Evolutionary conservation across 30 jellyfish, hydroid and myxozoan species (phyloP), one percentile per base, ranked within the genome.

Genomic region (Mastigias papua): DNA sequence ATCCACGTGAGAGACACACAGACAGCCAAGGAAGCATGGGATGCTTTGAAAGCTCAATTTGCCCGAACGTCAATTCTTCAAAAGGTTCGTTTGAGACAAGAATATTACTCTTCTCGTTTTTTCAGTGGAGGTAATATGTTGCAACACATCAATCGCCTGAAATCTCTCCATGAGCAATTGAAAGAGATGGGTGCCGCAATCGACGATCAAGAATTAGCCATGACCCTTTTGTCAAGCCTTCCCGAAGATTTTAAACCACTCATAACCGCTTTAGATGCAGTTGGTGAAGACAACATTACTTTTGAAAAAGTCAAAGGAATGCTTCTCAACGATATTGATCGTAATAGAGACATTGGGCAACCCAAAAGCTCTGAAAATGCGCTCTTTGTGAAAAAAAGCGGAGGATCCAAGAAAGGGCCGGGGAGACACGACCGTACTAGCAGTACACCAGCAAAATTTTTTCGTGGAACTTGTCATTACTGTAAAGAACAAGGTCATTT

Each of bases 11-110:
- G 87, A 29, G 87, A 51, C 62, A 76, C 87, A 21, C 57, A 28
- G 62, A 76, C 87, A 42, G 77, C 82, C n/a, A 19, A 76, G 26
- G 87, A 37, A 48, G 82, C 87, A 46, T 76, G 87, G 87, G 46
- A 48, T 51, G 76, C 75, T n/a, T 54, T 76, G 35, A 15, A 54
- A 76, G 76, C 57, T 29, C 75, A 42, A 50, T 76, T 42, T 76
- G 87, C 83, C 51, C 83, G 25, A 8, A 34, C 26, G 42, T 58
- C 89, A 25, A 75, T 78, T 31, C 34, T 54, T 22, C 89, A 57
- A 78, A 75, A 75, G 73, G 73, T 75, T 48, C 21, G 76, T 26
- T 54, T 75, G 48, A 6, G 86, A 33, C 86, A 75, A 22, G 72
- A 27, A 48, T 75, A 34, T 33, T 75, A 75, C 60, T 75, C 86